Conservation (phyloP, 2,113 vertebrate species). For the Nothoprocta perdicaria region DNA sequence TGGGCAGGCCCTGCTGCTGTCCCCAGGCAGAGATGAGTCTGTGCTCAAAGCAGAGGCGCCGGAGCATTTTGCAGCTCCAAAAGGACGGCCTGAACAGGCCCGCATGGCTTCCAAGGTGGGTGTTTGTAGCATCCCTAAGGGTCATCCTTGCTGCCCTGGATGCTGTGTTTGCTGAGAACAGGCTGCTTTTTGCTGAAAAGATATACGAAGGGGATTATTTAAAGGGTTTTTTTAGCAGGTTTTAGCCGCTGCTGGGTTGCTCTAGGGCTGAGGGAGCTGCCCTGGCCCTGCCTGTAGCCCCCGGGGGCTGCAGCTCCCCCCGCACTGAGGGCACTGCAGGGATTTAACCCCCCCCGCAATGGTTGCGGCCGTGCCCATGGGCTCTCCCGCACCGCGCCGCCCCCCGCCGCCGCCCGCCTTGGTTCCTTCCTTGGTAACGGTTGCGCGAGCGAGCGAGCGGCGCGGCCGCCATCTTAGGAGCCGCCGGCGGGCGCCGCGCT, state of each 20-base stretch:
- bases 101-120: rapidly evolving
- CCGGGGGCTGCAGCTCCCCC: too few relatives aligned
- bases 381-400: not conserved
- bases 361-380: not conserved
- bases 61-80: rapidly evolving
- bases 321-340: too few relatives aligned
- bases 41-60: rapidly evolving
- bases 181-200: not conserved
- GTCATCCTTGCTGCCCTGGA: too few relatives aligned
- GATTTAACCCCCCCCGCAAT: not conserved
- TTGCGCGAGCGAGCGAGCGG: not conserved
- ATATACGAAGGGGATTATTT: rapidly evolving
- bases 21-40: too few relatives aligned
- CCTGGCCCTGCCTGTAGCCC: too few relatives aligned
- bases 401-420: not conserved
- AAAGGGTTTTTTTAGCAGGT: rapidly evolving
- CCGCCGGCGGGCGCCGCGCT: slow-evolving; percentile 25
- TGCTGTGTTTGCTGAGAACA: rapidly evolving
- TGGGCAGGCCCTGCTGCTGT: too few relatives aligned
- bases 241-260: not conserved
- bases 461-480: slow-evolving; percentile 61
- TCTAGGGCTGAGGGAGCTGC: too few relatives aligned
- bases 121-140: too few relatives aligned
- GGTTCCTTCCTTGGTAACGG: not conserved
- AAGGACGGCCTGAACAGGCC: rapidly evolving